A percentile compares a stretch with the other conserved stretches of the same genome.
phyloP scores from a whole-genome alignment of 1,140 invertebrate species.

The Coptotermes formosanus region DNA sequence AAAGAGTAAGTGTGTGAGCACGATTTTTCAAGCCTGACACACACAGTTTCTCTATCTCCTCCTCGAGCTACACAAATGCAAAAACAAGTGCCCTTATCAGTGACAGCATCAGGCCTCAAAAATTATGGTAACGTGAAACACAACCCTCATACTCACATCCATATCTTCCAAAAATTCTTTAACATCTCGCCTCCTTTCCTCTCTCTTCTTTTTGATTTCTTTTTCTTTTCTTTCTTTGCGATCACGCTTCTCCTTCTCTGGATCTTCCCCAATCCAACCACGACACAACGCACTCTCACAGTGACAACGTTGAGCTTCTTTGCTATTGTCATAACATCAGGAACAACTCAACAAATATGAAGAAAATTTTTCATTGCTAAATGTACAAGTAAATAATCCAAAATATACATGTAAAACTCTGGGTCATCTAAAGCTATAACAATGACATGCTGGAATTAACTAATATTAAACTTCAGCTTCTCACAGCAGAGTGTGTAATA shows the following conservation, averaged over 20 bases:
- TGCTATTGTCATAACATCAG: conserved; percentile 51
- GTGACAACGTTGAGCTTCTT: conserved; percentile 92
- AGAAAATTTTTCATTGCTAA: no score
- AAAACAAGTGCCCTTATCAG: conserved; percentile 27
- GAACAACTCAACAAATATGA: neutral
- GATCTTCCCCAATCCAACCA: conserved; percentile 90
- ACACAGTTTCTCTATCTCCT: conserved; percentile 72
- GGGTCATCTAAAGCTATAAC: no score
- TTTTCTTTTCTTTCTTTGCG: conserved; percentile 35
- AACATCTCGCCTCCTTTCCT: conserved; percentile 48
- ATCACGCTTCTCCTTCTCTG: conserved; percentile 49
- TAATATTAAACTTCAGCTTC: no score
- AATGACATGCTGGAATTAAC: no score
- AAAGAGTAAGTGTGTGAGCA: conserved; percentile 81
- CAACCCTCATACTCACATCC: conserved; percentile 56
- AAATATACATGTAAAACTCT: no score
- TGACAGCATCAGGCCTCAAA: conserved; percentile 16
- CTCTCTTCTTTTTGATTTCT: conserved; percentile 40
- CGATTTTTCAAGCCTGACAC: conserved; percentile 81
- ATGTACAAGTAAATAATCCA: no score
- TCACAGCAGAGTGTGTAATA: no score
- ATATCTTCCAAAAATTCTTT: conserved; percentile 60
- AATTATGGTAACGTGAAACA: no score
- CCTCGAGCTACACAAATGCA: conserved; percentile 63
- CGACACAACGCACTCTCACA: conserved; percentile 85